These are phyloP conservation scores for Drosophila insularis DNA, from an alignment of 1,140 invertebrate species.

Conservation along the genomic window DNA sequence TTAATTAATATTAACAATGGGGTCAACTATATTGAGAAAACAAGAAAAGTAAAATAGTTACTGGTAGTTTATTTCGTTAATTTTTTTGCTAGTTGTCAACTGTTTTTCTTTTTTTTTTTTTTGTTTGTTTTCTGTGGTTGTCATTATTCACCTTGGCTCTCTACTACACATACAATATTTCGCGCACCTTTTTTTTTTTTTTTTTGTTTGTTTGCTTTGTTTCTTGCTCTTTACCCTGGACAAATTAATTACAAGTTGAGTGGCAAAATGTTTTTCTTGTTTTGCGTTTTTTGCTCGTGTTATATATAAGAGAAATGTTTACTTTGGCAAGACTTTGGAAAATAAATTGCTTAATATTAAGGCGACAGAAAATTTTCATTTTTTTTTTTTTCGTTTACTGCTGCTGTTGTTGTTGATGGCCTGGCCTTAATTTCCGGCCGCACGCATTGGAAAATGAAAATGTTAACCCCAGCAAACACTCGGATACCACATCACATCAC, in stretches of 20 bases:
- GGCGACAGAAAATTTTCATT: constrained; percentile 77
- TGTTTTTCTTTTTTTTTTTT: too few relatives aligned
- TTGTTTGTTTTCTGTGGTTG: background rate
- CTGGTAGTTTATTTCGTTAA: background rate
- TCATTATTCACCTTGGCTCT: constrained; percentile 8
- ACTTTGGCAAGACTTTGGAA: constrained; percentile 57
- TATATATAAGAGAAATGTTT: constrained; percentile 71
- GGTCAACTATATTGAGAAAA: background rate
- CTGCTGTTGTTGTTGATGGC: constrained; percentile 20
- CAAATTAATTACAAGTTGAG: constrained; percentile 78
- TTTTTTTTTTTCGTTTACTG: constrained; percentile 28
- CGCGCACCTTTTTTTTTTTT: constrained; percentile 56
- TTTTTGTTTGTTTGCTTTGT: constrained; percentile 14
- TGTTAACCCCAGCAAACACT: constrained; percentile 43
- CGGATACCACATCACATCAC: background rate
- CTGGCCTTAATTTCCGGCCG: constrained; percentile 74
- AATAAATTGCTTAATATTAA: constrained; percentile 78
- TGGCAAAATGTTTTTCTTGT: constrained; percentile 77
- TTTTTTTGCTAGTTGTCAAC: background rate
- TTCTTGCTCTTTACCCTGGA: constrained; percentile 29
- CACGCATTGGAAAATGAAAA: constrained; percentile 77
- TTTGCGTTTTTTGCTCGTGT: constrained; percentile 50
- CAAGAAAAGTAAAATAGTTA: background rate
- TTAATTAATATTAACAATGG: background rate
- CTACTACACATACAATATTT: constrained; percentile 48